Conservation (phyloP, 2,888 invertebrate species). For the Cremastinae sp. region DNA sequence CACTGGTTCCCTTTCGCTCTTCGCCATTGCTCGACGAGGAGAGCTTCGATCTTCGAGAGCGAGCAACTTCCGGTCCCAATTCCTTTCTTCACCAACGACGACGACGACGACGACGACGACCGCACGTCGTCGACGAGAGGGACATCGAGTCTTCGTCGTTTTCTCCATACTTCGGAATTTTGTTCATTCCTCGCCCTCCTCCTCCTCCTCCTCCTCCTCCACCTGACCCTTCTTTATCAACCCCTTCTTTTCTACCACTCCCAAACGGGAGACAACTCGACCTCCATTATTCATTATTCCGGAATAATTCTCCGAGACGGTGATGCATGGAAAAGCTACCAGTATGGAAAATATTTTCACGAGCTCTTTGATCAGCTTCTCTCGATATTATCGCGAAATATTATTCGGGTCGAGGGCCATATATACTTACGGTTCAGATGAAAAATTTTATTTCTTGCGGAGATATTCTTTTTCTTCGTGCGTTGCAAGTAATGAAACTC, state of each 20-base stretch:
- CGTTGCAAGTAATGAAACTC: no score
- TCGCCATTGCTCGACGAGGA: conserved; percentile 1
- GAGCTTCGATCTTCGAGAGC: conserved; percentile 49
- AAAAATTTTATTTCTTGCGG: no score
- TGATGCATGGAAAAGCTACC: conserved; percentile 12
- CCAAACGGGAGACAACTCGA: conserved; percentile 45
- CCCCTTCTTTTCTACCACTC: conserved; percentile 9
- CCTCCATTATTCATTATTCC: conserved; percentile 58
- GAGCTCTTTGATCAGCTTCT: conserved; percentile 4
- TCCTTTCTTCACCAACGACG: conserved; percentile 36
- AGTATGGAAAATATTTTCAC: conserved; percentile 50
- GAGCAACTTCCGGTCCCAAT: conserved; percentile 55
- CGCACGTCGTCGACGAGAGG: conserved; percentile 7
- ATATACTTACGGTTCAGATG: no score
- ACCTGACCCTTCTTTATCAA: no score
- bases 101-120: conserved; percentile 21
- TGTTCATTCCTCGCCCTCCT: conserved; percentile 25
- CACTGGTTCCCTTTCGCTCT: conserved; percentile 45
- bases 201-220: no score
- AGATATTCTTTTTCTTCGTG: no score
- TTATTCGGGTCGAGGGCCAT: neutral
- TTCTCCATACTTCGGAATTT: conserved; percentile 43
- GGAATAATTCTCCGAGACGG: conserved; percentile 22
- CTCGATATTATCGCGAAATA: neutral
- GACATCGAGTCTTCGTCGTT: conserved; percentile 49